phyloP scores from a whole-genome alignment of 2,888 invertebrate species.

The Caenorhabditis imperialis region DNA sequence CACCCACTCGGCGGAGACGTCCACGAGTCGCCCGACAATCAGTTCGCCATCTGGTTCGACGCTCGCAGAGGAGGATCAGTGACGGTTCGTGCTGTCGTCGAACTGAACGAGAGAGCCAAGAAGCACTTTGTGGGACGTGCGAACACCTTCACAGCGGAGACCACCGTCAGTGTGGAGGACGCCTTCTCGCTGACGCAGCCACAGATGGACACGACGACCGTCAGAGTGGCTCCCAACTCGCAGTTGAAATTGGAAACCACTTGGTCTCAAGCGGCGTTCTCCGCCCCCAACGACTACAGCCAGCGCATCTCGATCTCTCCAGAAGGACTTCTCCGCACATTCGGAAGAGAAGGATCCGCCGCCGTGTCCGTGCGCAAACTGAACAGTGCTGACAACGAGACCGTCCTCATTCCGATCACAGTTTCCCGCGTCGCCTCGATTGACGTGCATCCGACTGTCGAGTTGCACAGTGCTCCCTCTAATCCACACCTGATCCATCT shows the following conservation, averaged over 20 bases:
- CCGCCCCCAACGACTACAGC: slow-evolving; percentile 39
- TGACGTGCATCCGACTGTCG: slow-evolving; percentile 54
- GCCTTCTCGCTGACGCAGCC: slow-evolving; percentile 26
- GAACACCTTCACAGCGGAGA: slow-evolving; percentile 48
- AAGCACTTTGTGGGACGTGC: slow-evolving; percentile 52
- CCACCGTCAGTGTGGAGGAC: slow-evolving; percentile 60
- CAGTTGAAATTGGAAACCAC: slow-evolving; percentile 49
- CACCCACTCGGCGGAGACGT: slow-evolving; percentile 58
- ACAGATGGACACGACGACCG: slow-evolving; percentile 11
- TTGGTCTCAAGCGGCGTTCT: slow-evolving; percentile 49
- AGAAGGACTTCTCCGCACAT: slow-evolving; percentile 53
- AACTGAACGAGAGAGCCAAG: slow-evolving; percentile 46
- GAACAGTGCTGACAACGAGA: slow-evolving; percentile 60
- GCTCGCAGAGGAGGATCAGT: slow-evolving; percentile 48
- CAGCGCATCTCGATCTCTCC: slow-evolving; percentile 42
- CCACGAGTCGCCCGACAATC: slow-evolving; percentile 48
- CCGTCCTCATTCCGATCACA: slow-evolving; percentile 62
- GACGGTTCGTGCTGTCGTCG: slow-evolving; percentile 50
- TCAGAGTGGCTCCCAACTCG: slow-evolving; percentile 63
- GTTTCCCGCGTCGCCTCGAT: slow-evolving; percentile 62
- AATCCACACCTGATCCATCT: slow-evolving; percentile 47
- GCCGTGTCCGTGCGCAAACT: slow-evolving; percentile 41
- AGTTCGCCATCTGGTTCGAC: slow-evolving; percentile 62
- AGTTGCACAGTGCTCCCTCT: slow-evolving; percentile 25
- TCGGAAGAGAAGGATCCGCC: slow-evolving; percentile 58